Percentiles rank a stretch among this genome's conserved stretches.
These are phyloP conservation scores for Lota lota DNA, from an alignment of 2,113 vertebrate genomes.

Conservation along the genomic window DNA sequence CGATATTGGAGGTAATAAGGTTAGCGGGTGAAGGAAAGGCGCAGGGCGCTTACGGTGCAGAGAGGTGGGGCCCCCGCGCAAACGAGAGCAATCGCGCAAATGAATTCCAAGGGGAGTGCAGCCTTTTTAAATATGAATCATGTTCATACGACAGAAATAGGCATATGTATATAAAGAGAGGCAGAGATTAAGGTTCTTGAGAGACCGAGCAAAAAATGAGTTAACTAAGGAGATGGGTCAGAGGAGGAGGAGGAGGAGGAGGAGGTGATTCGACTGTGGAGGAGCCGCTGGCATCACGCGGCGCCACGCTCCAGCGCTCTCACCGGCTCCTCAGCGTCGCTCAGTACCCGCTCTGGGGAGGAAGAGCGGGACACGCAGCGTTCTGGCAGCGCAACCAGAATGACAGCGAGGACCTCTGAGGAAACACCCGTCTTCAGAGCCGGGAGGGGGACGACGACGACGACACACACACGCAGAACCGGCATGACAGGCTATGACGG, in stretches of 20 bases:
- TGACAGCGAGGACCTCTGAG: conserved; percentile 18
- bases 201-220: not conserved
- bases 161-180: no score
- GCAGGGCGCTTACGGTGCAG: no score
- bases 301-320: conserved; percentile 31
- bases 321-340: conserved; percentile 40
- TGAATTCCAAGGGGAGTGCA: no score
- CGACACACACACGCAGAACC: no score
- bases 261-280: not conserved
- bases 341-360: conserved; percentile 43
- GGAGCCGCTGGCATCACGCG: conserved; percentile 34
- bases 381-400: conserved; percentile 5
- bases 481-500: no score
- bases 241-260: not conserved
- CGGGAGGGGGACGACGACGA: not conserved
- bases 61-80: no score
- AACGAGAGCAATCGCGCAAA: no score
- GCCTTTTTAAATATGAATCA: no score
- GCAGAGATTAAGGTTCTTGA: not conserved
- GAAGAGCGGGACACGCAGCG: not conserved
- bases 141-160: no score
- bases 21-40: no score
- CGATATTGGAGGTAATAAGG: no score
- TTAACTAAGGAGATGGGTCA: no score
- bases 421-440: conserved; percentile 18